Evolutionary conservation across 1,140 invertebrate species (phyloP).

Genomic region (Tenebrio molitor): DNA sequence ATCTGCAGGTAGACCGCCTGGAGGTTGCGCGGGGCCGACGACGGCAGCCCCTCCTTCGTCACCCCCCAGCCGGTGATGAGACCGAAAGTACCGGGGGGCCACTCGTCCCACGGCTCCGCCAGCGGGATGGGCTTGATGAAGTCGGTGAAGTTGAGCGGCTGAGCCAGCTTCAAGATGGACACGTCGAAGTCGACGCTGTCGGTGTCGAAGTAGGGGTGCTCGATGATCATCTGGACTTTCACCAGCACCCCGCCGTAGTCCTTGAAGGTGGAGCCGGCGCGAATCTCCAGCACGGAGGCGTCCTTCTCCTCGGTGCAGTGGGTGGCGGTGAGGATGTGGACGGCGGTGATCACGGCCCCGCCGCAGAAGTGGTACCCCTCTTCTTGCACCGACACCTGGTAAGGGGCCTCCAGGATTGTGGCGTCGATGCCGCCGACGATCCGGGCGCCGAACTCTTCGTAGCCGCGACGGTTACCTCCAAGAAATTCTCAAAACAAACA

Average conservation of each 20-base stretch:
- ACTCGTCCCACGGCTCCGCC: background rate
- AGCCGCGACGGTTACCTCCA: too few species aligned
- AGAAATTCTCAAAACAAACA: too few species aligned
- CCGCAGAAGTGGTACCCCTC: background rate
- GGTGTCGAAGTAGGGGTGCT: background rate
- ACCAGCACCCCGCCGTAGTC: slow-evolving; percentile 6
- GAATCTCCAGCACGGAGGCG: background rate
- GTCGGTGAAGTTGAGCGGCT: background rate
- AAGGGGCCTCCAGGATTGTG: background rate
- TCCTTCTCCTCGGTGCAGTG: background rate
- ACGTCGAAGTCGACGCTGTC: slow-evolving; percentile 19
- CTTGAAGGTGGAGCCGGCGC: slow-evolving; percentile 31
- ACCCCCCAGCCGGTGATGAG: slow-evolving; percentile 11
- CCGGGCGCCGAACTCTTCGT: background rate
- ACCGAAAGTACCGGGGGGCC: background rate
- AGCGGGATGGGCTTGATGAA: background rate
- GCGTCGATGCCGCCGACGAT: background rate
- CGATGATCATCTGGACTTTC: background rate
- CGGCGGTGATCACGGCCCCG: background rate
- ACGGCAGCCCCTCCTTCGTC: background rate
- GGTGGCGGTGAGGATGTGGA: background rate
- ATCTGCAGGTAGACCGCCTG: background rate
- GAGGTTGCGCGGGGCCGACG: background rate
- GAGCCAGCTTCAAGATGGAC: slow-evolving; percentile 10
- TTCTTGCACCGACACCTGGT: background rate